Conservation (phyloP, 2,113 vertebrate genomes). For the Sturnira hondurensis region DNA sequence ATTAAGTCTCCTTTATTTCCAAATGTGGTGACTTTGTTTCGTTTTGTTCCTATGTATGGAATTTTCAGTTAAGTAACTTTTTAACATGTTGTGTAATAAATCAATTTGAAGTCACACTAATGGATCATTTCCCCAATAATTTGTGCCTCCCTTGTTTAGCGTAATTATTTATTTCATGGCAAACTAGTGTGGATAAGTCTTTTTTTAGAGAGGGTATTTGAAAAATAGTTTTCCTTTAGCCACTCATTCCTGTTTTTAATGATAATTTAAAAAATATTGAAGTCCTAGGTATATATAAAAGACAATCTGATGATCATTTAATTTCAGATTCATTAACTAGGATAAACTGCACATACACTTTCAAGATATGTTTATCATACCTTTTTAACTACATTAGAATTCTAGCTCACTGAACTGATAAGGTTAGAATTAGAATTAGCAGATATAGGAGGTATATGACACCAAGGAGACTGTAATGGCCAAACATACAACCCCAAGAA, state of each 20-base stretch:
- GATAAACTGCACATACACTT: background rate
- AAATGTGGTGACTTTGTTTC: background rate
- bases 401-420: background rate
- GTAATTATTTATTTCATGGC: slow-evolving; percentile 41
- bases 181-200: background rate
- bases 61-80: slow-evolving; percentile 30
- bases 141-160: background rate
- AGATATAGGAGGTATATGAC: background rate
- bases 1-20: background rate
- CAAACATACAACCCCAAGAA: background rate
- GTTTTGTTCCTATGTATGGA: background rate
- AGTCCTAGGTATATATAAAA: background rate
- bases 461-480: background rate
- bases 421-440: background rate
- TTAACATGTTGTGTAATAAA: background rate
- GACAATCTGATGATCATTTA: background rate
- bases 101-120: background rate
- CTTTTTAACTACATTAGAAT: slow-evolving; percentile 9
- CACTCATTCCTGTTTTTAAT: slow-evolving; percentile 22
- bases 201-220: slow-evolving; percentile 10
- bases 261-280: slow-evolving; percentile 14
- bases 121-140: slow-evolving; percentile 8
- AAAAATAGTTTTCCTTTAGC: background rate
- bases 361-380: background rate
- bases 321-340: slow-evolving; percentile 37